Conservation (phyloP, 23 tunicate species). For the Ciona savignyi region DNA sequence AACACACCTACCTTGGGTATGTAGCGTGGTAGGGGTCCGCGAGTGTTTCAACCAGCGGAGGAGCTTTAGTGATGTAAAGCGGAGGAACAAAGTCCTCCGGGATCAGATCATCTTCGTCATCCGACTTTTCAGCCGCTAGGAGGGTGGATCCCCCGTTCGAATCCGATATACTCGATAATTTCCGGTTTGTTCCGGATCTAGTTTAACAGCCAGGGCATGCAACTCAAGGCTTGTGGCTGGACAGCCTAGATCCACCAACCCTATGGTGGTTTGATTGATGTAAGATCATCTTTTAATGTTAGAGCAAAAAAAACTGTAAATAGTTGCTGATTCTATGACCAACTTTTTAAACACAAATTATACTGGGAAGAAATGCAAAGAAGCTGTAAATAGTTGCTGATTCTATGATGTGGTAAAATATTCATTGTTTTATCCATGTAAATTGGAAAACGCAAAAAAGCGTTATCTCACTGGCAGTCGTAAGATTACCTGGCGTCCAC, state of each 20-base stretch:
- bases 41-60: slow-evolving; percentile 4
- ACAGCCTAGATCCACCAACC: slow-evolving; percentile 47
- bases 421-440: no score
- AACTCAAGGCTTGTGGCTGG: slow-evolving; percentile 70
- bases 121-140: slow-evolving; percentile 12
- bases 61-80: slow-evolving; percentile 18
- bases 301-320: no score
- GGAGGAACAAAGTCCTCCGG: slow-evolving; percentile 48
- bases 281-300: no score
- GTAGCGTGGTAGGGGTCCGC: slow-evolving; percentile 36
- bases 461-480: no score
- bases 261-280: slow-evolving; percentile 31
- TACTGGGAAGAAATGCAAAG: no score
- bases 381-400: no score
- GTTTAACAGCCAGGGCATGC: slow-evolving; percentile 23
- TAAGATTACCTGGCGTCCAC: no score
- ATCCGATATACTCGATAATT: slow-evolving; percentile 54
- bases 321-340: no score
- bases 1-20: slow-evolving; percentile 32
- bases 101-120: slow-evolving; percentile 10
- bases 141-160: slow-evolving; percentile 52
- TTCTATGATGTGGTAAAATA: no score
- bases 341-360: no score
- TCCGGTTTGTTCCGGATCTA: slow-evolving; percentile 73
- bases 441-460: no score